Evolutionary conservation across 2,888 invertebrate genomes (phyloP).

Genomic region (Chouioia cunea): DNA sequence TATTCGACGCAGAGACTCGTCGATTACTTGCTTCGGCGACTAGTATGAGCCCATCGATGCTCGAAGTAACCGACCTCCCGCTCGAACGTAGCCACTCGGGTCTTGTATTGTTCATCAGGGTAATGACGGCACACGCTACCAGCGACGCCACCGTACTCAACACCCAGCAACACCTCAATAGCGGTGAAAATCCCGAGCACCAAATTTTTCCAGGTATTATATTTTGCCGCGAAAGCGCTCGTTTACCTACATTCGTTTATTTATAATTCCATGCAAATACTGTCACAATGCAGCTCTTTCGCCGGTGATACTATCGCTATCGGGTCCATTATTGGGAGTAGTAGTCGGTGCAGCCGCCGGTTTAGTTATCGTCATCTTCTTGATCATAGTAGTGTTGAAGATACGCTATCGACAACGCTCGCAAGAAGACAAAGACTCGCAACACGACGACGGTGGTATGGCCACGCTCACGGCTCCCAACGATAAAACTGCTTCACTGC

Average conservation of each 20-base stretch:
- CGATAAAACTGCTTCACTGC: constrained; percentile 63
- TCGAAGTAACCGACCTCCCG: constrained; percentile 69
- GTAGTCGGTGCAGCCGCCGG: constrained; percentile 65
- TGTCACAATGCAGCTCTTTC: constrained; percentile 64
- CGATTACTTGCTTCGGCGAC: constrained; percentile 70
- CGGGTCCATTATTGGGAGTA: constrained; percentile 64
- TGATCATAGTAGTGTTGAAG: constrained; percentile 62
- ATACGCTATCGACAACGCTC: constrained; percentile 59
- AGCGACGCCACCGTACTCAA: constrained; percentile 72
- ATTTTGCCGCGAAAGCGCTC: neutral
- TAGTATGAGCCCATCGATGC: constrained; percentile 68
- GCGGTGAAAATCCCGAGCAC: constrained; percentile 64
- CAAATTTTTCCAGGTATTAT: constrained; percentile 63
- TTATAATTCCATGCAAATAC: too few relatives aligned
- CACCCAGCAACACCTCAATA: constrained; percentile 63
- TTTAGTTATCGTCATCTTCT: constrained; percentile 63
- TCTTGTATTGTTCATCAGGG: constrained; percentile 70
- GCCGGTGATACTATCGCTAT: constrained; percentile 64
- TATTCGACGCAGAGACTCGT: constrained; percentile 71
- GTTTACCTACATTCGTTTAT: too few relatives aligned
- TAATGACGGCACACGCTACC: constrained; percentile 70
- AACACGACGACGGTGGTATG: constrained; percentile 64
- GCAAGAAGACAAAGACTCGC: constrained; percentile 63
- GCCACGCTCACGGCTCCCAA: constrained; percentile 61
- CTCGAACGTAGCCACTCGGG: constrained; percentile 64